Percentiles rank a stretch among this genome's conserved stretches.
These are phyloP conservation scores for Chrysopa pallens DNA, from an alignment of 1,140 invertebrate species.

Conservation along the genomic window DNA sequence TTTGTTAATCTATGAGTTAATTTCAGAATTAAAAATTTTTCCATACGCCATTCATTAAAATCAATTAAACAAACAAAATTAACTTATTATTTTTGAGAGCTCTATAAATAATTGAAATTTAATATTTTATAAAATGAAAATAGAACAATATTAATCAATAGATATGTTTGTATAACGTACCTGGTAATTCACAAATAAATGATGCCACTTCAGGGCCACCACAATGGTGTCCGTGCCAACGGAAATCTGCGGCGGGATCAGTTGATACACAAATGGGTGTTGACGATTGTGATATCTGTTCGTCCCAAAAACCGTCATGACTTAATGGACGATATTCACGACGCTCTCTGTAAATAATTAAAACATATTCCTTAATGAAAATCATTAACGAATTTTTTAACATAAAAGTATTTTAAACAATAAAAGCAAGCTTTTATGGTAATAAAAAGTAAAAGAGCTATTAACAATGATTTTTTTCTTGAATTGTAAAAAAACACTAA, in stretches of 20 bases:
- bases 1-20: no score
- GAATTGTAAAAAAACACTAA: no score
- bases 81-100: not conserved
- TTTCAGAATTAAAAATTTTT: no score
- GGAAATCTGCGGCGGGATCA: constrained; percentile 47
- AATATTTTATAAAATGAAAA: constrained; percentile 1
- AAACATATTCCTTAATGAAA: no score
- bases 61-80: no score
- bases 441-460: no score
- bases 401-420: no score
- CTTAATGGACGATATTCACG: constrained; percentile 34
- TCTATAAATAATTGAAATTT: not conserved
- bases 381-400: no score
- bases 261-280: constrained; percentile 40
- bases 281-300: constrained; percentile 13
- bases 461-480: no score
- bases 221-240: constrained; percentile 48
- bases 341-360: constrained; percentile 9
- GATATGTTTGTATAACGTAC: constrained; percentile 21
- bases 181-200: constrained; percentile 54
- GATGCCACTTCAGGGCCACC: constrained; percentile 52
- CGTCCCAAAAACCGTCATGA: constrained; percentile 46
- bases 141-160: not conserved
- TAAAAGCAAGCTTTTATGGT: no score
- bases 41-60: no score